These are phyloP conservation scores for Emys orbicularis DNA, from an alignment of 2,797 vertebrate genomes.

Conservation along the genomic window DNA sequence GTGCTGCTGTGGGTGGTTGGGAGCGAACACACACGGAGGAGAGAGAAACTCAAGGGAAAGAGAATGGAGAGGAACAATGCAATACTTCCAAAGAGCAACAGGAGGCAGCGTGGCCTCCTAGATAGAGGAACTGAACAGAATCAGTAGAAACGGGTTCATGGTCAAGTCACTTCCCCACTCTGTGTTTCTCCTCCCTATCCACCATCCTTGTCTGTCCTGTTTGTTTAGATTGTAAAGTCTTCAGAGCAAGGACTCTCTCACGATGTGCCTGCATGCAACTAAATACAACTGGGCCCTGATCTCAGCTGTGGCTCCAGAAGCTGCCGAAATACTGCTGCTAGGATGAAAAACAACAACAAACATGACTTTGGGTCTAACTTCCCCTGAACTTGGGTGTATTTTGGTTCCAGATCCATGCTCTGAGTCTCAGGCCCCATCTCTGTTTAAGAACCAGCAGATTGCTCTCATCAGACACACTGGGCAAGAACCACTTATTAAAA, in stretches of 20 bases:
- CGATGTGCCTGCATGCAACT: not conserved
- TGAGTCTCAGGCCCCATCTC: not conserved
- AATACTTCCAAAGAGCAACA: rapidly evolving
- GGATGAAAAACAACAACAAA: not conserved
- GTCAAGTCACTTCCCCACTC: not conserved
- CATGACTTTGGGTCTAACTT: not conserved
- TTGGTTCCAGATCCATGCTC: not conserved
- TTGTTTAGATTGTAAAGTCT: not conserved
- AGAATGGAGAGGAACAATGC: rapidly evolving
- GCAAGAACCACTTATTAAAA: not conserved
- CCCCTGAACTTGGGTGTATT: not conserved
- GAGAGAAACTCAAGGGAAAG: rapidly evolving
- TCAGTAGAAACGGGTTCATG: not conserved
- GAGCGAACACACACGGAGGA: rapidly evolving
- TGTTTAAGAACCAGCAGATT: rapidly evolving
- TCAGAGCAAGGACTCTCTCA: rapidly evolving
- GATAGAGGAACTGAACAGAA: not conserved
- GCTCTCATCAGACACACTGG: not conserved
- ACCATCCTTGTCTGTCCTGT: not conserved
- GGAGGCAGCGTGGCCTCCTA: not conserved
- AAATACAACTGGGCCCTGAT: not conserved
- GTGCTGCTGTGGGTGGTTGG: not conserved
- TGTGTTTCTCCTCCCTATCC: rapidly evolving
- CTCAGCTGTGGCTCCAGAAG: not conserved
- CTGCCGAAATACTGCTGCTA: not conserved